A percentile compares a stretch with the other conserved stretches of the same genome.
Conservation (phyloP, 2,113 vertebrate species). For the Pardalotus punctatus region DNA sequence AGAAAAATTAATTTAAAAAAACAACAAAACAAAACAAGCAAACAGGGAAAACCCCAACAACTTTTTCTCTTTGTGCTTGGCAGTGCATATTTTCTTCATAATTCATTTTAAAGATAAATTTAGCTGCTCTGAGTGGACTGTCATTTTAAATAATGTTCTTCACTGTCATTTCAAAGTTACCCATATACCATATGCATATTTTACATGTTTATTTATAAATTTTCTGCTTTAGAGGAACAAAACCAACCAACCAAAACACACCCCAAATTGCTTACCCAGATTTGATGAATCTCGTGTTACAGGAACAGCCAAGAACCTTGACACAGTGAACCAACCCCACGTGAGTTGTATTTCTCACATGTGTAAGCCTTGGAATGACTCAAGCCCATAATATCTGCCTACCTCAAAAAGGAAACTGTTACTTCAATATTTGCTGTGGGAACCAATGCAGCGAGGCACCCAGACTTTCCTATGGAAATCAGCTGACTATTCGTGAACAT, state of each 20-base stretch:
- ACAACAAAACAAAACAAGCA: neutral
- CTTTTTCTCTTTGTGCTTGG: neutral
- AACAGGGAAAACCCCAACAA: neutral
- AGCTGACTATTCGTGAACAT: neutral
- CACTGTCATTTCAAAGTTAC: neutral
- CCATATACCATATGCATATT: neutral
- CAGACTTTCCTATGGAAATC: neutral
- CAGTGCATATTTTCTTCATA: neutral
- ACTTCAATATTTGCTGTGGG: neutral
- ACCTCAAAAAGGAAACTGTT: too few relatives aligned
- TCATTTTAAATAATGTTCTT: neutral
- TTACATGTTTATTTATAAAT: neutral
- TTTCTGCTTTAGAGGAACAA: neutral
- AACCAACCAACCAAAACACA: rapidly evolving
- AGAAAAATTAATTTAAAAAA: neutral
- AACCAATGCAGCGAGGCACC: neutral
- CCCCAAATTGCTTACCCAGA: neutral
- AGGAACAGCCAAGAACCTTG: neutral
- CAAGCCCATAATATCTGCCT: neutral
- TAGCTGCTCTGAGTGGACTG: neutral
- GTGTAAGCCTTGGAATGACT: neutral
- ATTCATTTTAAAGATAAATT: neutral
- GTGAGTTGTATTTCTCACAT: neutral
- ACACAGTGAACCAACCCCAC: neutral
- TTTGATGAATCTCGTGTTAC: neutral